These are phyloP conservation scores for Pollenia angustigena DNA, from an alignment of 2,888 invertebrate genomes.

Conservation along the genomic window DNA sequence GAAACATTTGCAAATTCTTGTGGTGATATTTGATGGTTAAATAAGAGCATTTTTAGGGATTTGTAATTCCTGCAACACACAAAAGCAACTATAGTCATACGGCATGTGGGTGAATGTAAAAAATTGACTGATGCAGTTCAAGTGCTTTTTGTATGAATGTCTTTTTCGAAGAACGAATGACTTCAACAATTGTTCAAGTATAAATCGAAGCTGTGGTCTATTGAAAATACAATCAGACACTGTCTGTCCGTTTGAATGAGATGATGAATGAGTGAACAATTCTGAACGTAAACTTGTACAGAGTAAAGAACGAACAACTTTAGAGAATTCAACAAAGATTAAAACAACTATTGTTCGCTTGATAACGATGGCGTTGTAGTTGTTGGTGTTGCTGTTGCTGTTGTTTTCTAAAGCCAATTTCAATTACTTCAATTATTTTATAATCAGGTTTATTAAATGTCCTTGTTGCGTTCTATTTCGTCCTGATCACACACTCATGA, in stretches of 20 bases:
- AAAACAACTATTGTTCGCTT: neutral
- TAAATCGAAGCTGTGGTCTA: neutral
- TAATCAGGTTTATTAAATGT: slow-evolving; percentile 53
- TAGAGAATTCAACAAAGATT: neutral
- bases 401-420: slow-evolving; percentile 60
- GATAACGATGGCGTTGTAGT: neutral
- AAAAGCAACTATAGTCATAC: neutral
- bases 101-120: neutral
- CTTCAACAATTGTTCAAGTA: slow-evolving; percentile 10
- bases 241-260: too few relatives aligned
- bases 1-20: neutral
- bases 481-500: neutral
- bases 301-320: neutral
- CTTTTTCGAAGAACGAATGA: neutral
- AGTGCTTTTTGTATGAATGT: slow-evolving; percentile 7
- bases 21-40: slow-evolving; percentile 5
- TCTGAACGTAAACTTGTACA: neutral
- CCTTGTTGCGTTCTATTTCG: neutral
- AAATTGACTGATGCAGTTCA: neutral
- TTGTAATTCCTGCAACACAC: neutral
- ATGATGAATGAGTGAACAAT: neutral
- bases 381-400: neutral
- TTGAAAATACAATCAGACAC: neutral
- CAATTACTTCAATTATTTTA: slow-evolving; percentile 76
- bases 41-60: neutral